Evolutionary conservation across 2,888 invertebrate species (phyloP).

Genomic region (Limnephilus marmoratus): DNA sequence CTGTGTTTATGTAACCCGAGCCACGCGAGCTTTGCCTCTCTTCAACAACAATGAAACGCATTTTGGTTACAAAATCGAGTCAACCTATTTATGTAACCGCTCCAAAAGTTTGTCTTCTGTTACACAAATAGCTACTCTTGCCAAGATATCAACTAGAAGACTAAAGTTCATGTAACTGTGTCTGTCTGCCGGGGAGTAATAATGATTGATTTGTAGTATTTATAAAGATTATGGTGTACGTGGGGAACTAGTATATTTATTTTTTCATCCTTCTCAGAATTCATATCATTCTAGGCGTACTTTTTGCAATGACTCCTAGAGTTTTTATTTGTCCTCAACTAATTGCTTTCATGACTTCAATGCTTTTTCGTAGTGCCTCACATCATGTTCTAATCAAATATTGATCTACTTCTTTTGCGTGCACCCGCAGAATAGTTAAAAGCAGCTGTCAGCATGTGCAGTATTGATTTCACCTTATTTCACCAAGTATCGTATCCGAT

Average conservation of each 20-base stretch:
- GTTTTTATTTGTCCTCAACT: background rate
- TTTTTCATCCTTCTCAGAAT: no score
- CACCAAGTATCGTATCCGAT: background rate
- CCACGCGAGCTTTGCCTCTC: slow-evolving; percentile 8
- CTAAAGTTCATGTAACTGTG: background rate
- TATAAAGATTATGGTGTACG: background rate
- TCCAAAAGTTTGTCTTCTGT: slow-evolving; percentile 32
- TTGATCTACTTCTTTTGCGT: background rate
- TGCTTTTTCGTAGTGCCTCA: background rate
- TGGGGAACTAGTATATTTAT: background rate
- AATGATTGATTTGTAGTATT: background rate
- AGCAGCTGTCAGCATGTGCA: background rate
- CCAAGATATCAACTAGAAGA: background rate
- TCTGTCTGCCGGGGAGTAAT: background rate
- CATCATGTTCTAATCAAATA: background rate
- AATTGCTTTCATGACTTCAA: background rate
- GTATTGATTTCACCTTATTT: background rate
- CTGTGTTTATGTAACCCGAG: slow-evolving; percentile 7
- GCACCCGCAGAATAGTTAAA: background rate
- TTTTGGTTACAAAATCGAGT: slow-evolving; percentile 33
- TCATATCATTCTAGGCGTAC: no score
- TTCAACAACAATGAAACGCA: slow-evolving; percentile 28
- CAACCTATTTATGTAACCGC: slow-evolving; percentile 29
- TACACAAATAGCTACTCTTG: slow-evolving; percentile 22
- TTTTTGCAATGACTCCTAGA: background rate